Evolutionary conservation across 1,140 invertebrate genomes (phyloP), one percentile per base, ranked within the genome.

Genomic region (Sycobia sp.): DNA sequence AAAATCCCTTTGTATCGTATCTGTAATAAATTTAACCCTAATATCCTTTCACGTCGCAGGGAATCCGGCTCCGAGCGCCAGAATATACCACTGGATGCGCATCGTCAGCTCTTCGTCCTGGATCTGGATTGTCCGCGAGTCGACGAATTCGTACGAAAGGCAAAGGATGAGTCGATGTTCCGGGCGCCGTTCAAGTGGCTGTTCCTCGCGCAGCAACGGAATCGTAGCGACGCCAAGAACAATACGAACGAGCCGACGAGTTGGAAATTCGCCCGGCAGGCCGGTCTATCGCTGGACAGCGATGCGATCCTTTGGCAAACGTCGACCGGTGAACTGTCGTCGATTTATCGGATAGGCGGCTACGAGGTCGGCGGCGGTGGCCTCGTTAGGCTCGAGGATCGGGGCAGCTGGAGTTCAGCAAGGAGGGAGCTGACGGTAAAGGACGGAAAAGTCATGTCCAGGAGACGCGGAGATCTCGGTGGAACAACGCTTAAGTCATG

Each of bases 101-200:
- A 66, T n/a, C 47, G 25, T 1, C 14, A 18, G 2, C 32, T 56
- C 0, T 54, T 61, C 25, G 22, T 50, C 10, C 23, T 66, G 14
- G 43, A 66, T 10, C 29, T 53, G 11, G 29, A 53, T 14, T 66
- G 59, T 39, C 47, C 53, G 0, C 18, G 23, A 2, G 32, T 20
- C 10, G 54, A 51, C 10, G n/a, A 53, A 4, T 41, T 62, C 2
- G 1, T 63, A 10, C 22, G 43, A 22, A 49, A 36, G 72, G 75
- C 73, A 63, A 16, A 70, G 69, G 41, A 22, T 9, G 3, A 74
- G n/a, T n/a, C 50, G 2, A 54, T 71, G 65, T 73, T 78, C 47
- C 4, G 65, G 0, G 69, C 71, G 1, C 76, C 76, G 8, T 62
- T 38, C 0, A 77, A 67, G n/a, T 78, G 76, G 76, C 54, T 77